Percentiles rank a stretch among this genome's conserved stretches.
phyloP scores from a whole-genome alignment of 2,113 vertebrate species.

The Menidia beryllina region DNA sequence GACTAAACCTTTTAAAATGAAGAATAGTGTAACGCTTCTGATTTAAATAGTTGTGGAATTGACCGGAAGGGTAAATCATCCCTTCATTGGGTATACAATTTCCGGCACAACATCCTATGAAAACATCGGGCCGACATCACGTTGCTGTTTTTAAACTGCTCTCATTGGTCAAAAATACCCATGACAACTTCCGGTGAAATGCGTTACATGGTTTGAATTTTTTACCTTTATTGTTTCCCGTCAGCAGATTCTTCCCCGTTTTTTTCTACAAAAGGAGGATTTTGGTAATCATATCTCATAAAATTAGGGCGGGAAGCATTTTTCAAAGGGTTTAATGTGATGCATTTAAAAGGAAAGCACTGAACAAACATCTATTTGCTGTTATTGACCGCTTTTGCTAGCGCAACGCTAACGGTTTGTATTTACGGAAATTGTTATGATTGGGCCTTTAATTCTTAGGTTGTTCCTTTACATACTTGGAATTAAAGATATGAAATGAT shows the following conservation, averaged over 20 bases:
- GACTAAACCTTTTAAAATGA: too few relatives aligned
- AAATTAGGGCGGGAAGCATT: too few relatives aligned
- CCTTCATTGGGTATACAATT: too few relatives aligned
- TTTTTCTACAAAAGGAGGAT: neutral
- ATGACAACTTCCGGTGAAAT: slow-evolving; percentile 43
- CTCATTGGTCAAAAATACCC: slow-evolving; percentile 36
- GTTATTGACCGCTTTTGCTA: neutral
- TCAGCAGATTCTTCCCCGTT: too few relatives aligned
- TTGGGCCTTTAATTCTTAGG: neutral
- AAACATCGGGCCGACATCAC: too few relatives aligned
- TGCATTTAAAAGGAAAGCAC: neutral
- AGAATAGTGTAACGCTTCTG: too few relatives aligned
- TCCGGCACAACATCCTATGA: too few relatives aligned
- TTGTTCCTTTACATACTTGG: too few relatives aligned
- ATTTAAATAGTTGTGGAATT: too few relatives aligned
- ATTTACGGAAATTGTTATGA: neutral
- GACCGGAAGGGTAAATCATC: too few relatives aligned
- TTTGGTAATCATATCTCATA: slow-evolving; percentile 4
- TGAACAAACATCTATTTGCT: neutral
- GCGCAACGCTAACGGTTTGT: neutral
- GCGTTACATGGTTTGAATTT: slow-evolving; percentile 49
- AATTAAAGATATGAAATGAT: too few relatives aligned
- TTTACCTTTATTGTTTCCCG: fast-evolving
- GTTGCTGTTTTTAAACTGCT: fast-evolving
- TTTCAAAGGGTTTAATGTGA: fast-evolving